phyloP scores from a whole-genome alignment of 1,140 invertebrate species.

The Tetramorium parvispinum region DNA sequence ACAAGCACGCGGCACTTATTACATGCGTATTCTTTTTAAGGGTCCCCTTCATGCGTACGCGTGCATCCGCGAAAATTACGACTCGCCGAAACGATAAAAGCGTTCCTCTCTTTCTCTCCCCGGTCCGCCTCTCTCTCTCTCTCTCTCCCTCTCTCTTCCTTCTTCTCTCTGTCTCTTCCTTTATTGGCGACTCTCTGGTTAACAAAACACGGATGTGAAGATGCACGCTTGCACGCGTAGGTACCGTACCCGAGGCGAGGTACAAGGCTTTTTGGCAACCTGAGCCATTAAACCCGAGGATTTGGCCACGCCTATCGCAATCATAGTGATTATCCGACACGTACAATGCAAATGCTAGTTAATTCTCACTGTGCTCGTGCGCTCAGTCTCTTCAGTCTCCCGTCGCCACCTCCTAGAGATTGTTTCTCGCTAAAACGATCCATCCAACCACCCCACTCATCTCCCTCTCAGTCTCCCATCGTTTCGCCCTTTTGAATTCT shows the following conservation, averaged over 20 bases:
- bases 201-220: conserved; percentile 8
- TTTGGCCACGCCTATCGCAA: conserved; percentile 76
- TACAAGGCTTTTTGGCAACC: conserved; percentile 70
- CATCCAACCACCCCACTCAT: not conserved
- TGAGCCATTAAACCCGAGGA: conserved; percentile 77
- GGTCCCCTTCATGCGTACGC: conserved; percentile 10
- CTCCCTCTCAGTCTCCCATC: not conserved
- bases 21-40: conserved; percentile 58
- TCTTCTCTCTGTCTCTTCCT: not conserved
- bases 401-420: conserved; percentile 4
- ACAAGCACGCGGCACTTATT: conserved; percentile 62
- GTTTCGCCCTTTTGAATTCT: conserved; percentile 8
- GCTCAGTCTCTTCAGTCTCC: not conserved
- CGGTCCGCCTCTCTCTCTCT: too few species aligned
- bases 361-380: conserved; percentile 67
- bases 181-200: not conserved
- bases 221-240: not conserved
- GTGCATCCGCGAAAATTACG: conserved; percentile 71
- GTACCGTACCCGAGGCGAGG: conserved; percentile 22
- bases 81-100: conserved; percentile 72
- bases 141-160: not conserved
- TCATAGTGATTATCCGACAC: conserved; percentile 78
- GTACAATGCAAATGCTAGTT: conserved; percentile 80
- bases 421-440: conserved; percentile 53
- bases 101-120: not conserved